These are phyloP conservation scores for Gymnarchus niloticus DNA, from an alignment of 2,113 vertebrate genomes.

Conservation along the genomic window DNA sequence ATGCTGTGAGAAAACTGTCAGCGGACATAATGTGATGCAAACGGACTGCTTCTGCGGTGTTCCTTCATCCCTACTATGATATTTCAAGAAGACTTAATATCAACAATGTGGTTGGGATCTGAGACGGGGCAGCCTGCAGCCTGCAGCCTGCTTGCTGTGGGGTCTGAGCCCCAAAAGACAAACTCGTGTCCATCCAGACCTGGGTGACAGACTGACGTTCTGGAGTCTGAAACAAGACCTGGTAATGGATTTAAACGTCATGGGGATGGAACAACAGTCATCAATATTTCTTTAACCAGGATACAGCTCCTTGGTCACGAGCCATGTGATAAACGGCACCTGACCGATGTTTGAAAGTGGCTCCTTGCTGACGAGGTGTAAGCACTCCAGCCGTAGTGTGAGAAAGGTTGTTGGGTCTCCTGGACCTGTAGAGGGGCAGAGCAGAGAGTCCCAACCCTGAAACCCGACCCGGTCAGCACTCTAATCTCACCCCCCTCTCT, in stretches of 20 bases:
- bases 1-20: background rate
- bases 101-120: background rate
- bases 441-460: slow-evolving; percentile 8
- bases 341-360: background rate
- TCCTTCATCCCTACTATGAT: background rate
- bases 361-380: background rate
- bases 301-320: background rate
- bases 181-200: background rate
- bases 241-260: background rate
- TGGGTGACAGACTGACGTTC: too few relatives aligned
- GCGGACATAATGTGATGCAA: background rate
- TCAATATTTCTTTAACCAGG: background rate
- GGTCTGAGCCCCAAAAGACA: too few relatives aligned
- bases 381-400: background rate
- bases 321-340: background rate
- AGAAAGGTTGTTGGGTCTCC: background rate
- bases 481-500: slow-evolving; percentile 35
- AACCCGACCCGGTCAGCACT: slow-evolving; percentile 31
- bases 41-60: background rate
- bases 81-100: background rate
- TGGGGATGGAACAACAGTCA: background rate
- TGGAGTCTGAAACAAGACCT: background rate
- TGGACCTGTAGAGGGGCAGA: background rate
- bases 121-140: too few relatives aligned
- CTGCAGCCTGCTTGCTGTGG: too few relatives aligned